Evolutionary conservation across 64 coral and sea anemone species (phyloP).

Genomic region (Cladopsammia gracilis): DNA sequence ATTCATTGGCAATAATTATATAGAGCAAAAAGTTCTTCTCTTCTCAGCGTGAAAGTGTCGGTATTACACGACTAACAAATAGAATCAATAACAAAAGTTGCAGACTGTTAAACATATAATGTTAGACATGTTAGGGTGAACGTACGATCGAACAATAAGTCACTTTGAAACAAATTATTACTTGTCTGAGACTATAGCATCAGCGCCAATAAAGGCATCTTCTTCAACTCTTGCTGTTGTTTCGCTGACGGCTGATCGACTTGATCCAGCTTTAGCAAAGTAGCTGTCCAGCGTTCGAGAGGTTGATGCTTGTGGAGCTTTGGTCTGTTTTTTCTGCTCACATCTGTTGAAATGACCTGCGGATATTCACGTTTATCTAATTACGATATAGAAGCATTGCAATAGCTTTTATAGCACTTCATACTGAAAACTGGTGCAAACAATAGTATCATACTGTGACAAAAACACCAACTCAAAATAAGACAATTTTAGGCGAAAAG

Average conservation of each 20-base stretch:
- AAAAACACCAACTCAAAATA: background rate
- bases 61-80: slow-evolving; percentile 23
- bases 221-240: slow-evolving; percentile 22
- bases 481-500: background rate
- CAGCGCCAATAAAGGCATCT: slow-evolving; percentile 26
- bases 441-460: no score
- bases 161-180: slow-evolving; percentile 16
- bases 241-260: slow-evolving; percentile 3
- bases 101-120: no score
- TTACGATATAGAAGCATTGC: slow-evolving; percentile 1
- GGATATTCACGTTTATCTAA: slow-evolving; percentile 2
- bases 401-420: background rate
- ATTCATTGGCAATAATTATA: no score
- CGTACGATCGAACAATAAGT: slow-evolving; percentile 7
- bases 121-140: slow-evolving; percentile 11
- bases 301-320: slow-evolving; percentile 21
- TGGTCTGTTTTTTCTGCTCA: slow-evolving; percentile 31
- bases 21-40: background rate
- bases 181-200: slow-evolving; percentile 34
- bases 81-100: background rate
- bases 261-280: slow-evolving; percentile 25
- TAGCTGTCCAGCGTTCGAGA: slow-evolving; percentile 34
- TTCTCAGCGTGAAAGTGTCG: background rate
- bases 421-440: slow-evolving; percentile 9
- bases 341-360: slow-evolving; percentile 47